A percentile compares a stretch with the other conserved stretches of the same genome.
These are phyloP conservation scores for Hypotaenidia okinawae DNA, from an alignment of 2,797 vertebrate species.

Conservation along the genomic window DNA sequence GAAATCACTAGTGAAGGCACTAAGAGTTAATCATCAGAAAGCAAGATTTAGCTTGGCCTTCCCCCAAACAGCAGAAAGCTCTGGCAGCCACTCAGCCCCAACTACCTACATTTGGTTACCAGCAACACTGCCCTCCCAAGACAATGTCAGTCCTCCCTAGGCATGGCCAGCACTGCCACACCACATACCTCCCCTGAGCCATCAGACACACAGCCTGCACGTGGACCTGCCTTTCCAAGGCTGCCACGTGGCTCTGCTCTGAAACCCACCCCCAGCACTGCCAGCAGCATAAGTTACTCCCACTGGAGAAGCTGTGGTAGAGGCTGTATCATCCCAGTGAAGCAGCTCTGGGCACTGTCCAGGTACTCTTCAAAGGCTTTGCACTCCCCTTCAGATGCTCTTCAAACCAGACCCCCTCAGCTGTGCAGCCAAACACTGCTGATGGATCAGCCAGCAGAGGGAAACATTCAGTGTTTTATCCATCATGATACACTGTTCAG, in stretches of 20 bases:
- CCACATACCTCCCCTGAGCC: rapidly evolving
- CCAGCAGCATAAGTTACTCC: not conserved
- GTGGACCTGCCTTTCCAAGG: not conserved
- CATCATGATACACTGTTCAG: not conserved
- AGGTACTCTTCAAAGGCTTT: not conserved
- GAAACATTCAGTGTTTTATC: rapidly evolving
- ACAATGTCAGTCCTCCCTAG: not conserved
- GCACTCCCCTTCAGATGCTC: not conserved
- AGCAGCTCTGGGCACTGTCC: not conserved
- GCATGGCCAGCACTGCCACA: rapidly evolving
- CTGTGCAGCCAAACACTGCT: not conserved
- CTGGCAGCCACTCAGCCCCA: not conserved
- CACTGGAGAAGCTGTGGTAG: not conserved
- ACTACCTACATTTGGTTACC: not conserved
- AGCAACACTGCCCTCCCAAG: rapidly evolving
- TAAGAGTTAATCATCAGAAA: not conserved
- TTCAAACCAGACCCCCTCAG: not conserved
- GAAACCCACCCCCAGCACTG: not conserved
- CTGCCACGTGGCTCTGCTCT: not conserved
- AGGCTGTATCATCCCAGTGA: not conserved
- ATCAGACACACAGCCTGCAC: not conserved
- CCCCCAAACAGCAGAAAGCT: not conserved
- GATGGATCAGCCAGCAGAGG: not conserved
- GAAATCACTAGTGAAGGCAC: slow-evolving; percentile 5
- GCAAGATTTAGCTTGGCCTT: not conserved